Conservation (phyloP, 2,888 invertebrate species). For the Drosophila neonasuta region DNA sequence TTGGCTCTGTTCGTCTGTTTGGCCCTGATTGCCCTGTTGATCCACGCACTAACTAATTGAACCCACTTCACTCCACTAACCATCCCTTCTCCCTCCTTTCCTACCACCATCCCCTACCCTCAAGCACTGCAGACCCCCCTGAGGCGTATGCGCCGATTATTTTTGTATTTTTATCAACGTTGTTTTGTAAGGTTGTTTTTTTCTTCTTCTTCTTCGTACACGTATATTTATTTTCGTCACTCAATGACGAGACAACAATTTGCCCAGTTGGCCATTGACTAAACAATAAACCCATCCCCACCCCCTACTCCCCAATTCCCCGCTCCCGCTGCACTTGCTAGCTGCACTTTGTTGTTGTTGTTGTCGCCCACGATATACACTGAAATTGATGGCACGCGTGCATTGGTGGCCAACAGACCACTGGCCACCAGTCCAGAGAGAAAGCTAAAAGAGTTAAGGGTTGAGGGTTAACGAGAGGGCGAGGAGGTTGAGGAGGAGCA, state of each 20-base stretch:
- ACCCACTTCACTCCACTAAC: not conserved
- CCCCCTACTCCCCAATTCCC: not conserved
- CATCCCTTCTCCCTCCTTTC: not conserved
- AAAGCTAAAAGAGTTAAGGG: not conserved
- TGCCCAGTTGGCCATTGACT: constrained; percentile 51
- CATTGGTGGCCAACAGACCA: constrained; percentile 30
- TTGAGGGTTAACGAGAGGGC: not conserved
- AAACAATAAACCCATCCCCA: constrained; percentile 16
- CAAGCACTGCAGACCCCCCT: constrained; percentile 11
- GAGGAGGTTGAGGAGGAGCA: not conserved
- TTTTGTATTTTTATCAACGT: constrained; percentile 59
- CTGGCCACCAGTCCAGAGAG: constrained; percentile 12
- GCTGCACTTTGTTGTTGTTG: constrained; percentile 44
- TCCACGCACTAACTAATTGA: constrained; percentile 13
- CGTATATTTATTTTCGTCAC: constrained; percentile 50
- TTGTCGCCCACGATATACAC: constrained; percentile 9
- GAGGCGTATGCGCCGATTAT: constrained; percentile 37
- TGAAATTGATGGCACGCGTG: constrained; percentile 60
- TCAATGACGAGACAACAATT: constrained; percentile 49
- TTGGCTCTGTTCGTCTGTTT: constrained; percentile 18
- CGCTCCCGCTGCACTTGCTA: constrained; percentile 33
- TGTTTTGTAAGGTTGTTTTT: constrained; percentile 33
- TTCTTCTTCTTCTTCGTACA: not conserved
- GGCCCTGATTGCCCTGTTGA: constrained; percentile 43
- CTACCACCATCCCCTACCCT: no score